Conservation (phyloP, 2,113 vertebrate species). For the Paedocypris sp. region DNA sequence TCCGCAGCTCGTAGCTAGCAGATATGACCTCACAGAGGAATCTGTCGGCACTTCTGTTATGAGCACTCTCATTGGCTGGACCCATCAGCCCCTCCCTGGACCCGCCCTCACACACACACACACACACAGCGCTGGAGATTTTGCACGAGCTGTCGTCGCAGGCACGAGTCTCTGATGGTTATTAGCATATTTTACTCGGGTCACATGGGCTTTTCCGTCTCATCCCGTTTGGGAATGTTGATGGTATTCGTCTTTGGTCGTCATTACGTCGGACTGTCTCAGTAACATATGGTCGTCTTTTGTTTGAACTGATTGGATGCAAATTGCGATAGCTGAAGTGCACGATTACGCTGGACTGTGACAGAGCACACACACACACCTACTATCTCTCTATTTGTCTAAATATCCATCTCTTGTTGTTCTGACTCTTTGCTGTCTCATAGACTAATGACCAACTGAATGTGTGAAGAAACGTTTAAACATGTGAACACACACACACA, state of each 20-base stretch:
- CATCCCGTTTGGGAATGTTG: conserved; percentile 47
- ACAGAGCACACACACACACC: conserved; percentile 2
- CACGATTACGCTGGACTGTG: conserved; percentile 17
- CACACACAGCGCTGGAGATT: conserved; percentile 17
- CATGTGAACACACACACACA: conserved; percentile 3
- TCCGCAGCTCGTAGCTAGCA: conserved; percentile 73
- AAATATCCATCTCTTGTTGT: too few species aligned
- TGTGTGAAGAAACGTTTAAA: too few species aligned
- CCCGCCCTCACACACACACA: conserved; percentile 17
- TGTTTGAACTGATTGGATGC: conserved; percentile 63
- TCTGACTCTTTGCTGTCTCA: too few species aligned
- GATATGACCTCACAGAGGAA: conserved; percentile 81
- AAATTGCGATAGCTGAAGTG: conserved; percentile 49
- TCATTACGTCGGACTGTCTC: conserved; percentile 63
- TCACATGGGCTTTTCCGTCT: conserved; percentile 32
- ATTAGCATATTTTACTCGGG: conserved; percentile 39
- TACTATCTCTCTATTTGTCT: too few species aligned
- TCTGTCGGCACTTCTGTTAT: conserved; percentile 82
- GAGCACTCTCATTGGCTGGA: conserved; percentile 87
- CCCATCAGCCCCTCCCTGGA: conserved; percentile 48
- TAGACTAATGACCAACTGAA: too few species aligned
- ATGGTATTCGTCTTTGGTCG: conserved; percentile 60
- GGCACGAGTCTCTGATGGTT: conserved; percentile 33
- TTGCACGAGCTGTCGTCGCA: conserved; percentile 32
- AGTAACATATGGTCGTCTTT: conserved; percentile 59